phyloP scores from a whole-genome alignment of 2,888 invertebrate genomes.

The Agonum fuliginosum region DNA sequence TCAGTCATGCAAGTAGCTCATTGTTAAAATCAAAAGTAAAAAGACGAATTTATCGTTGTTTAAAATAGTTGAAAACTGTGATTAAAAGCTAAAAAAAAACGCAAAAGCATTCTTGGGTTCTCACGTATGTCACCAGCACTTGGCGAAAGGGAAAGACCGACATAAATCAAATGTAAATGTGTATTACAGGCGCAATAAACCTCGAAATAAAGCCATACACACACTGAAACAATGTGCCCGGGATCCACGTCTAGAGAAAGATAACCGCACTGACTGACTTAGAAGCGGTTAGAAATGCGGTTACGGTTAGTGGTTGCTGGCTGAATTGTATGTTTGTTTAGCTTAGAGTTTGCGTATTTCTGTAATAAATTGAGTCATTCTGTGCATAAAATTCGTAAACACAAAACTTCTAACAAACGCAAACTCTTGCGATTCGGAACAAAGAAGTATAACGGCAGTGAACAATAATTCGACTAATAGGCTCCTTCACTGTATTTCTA shows the following conservation, averaged over 20 bases:
- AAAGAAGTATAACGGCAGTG: too few species aligned
- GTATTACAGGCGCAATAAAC: not conserved
- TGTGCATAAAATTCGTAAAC: slow-evolving; percentile 14
- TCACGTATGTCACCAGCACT: too few species aligned
- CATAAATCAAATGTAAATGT: not conserved
- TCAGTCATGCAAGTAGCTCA: too few species aligned
- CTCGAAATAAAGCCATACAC: not conserved
- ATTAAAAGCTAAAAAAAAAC: too few species aligned
- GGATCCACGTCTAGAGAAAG: not conserved
- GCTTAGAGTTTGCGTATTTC: slow-evolving; percentile 1
- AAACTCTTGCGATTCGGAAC: too few species aligned
- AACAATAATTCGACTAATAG: too few species aligned
- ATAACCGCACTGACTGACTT: not conserved
- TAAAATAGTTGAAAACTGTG: too few species aligned
- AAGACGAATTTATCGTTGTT: too few species aligned
- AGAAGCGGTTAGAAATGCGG: slow-evolving; percentile 12
- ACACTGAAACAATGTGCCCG: not conserved
- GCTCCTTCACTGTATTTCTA: too few species aligned
- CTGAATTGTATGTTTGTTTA: not conserved
- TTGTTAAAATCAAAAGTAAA: too few species aligned
- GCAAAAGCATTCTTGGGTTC: too few species aligned
- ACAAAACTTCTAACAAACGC: too few species aligned
- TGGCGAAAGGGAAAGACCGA: not conserved
- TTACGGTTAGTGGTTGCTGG: not conserved
- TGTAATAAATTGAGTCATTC: slow-evolving; percentile 21